phyloP scores from a whole-genome alignment of 2,113 vertebrate genomes.

The Vireo altiloquus region DNA sequence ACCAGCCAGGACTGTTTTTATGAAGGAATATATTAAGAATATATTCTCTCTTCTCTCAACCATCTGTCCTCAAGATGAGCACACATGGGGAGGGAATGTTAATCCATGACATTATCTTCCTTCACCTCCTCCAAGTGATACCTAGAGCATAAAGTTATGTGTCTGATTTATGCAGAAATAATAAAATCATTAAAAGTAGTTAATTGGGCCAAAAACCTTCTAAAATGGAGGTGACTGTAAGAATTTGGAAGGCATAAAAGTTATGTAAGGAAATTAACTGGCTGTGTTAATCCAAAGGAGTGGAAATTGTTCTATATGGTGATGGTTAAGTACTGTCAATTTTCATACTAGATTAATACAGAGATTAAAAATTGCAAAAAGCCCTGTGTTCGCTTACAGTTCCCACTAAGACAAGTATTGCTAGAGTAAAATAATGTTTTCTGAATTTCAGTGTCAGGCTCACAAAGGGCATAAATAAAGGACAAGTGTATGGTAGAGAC shows the following conservation, averaged over 20 bases:
- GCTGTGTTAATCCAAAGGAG: not conserved
- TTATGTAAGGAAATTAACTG: not conserved
- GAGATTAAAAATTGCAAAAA: not conserved
- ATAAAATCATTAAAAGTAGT: not conserved
- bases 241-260: not conserved
- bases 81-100: not conserved
- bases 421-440: not conserved
- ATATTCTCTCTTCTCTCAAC: not conserved
- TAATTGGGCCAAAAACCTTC: not conserved
- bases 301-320: not conserved
- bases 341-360: not conserved
- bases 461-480: not conserved
- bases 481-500: not conserved
- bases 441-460: not conserved
- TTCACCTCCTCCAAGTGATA: not conserved
- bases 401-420: not conserved
- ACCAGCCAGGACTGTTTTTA: not conserved
- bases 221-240: not conserved
- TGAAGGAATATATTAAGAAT: not conserved
- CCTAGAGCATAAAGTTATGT: not conserved
- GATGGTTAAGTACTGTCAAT: not conserved
- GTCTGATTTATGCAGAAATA: not conserved
- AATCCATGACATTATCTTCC: not conserved
- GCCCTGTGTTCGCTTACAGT: not conserved
- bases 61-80: constrained; percentile 12